phyloP scores from a whole-genome alignment of 2,113 vertebrate genomes.

The Grammomys surdaster region DNA sequence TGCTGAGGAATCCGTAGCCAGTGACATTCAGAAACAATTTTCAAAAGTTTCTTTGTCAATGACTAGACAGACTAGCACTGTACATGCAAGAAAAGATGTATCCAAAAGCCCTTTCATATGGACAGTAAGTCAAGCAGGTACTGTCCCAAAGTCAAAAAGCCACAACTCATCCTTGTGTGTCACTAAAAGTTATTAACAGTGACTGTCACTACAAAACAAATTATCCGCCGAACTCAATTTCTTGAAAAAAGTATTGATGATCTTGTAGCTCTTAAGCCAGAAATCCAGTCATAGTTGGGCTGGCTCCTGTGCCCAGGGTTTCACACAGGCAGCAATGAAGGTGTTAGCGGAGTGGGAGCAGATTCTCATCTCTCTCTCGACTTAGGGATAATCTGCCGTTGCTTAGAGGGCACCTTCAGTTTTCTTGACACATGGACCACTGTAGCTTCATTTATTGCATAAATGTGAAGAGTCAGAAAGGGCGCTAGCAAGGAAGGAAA shows the following conservation, averaged over 20 bases:
- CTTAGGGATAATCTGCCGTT: not conserved
- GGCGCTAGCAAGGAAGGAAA: not conserved
- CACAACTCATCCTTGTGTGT: not conserved
- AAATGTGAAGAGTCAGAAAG: conserved; percentile 10
- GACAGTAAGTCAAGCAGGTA: not conserved
- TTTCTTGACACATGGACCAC: not conserved
- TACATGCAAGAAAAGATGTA: not conserved
- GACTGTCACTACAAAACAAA: not conserved
- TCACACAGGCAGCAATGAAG: not conserved
- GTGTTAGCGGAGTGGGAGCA: not conserved
- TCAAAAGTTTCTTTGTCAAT: conserved; percentile 32
- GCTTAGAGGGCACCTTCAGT: not conserved
- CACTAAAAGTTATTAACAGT: not conserved
- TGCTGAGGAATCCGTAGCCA: not conserved
- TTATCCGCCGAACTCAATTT: not conserved
- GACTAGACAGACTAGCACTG: not conserved
- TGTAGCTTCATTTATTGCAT: not conserved
- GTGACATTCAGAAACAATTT: conserved; percentile 33
- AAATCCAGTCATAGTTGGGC: not conserved
- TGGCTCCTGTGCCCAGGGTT: not conserved
- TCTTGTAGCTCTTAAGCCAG: not conserved
- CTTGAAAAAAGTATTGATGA: not conserved
- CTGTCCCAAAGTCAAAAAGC: not conserved
- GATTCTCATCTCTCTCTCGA: not conserved
- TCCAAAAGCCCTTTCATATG: not conserved